Evolutionary conservation across 2,113 vertebrate species (phyloP), one percentile per base, ranked within the genome.

Genomic region (Cepphus grylle): DNA sequence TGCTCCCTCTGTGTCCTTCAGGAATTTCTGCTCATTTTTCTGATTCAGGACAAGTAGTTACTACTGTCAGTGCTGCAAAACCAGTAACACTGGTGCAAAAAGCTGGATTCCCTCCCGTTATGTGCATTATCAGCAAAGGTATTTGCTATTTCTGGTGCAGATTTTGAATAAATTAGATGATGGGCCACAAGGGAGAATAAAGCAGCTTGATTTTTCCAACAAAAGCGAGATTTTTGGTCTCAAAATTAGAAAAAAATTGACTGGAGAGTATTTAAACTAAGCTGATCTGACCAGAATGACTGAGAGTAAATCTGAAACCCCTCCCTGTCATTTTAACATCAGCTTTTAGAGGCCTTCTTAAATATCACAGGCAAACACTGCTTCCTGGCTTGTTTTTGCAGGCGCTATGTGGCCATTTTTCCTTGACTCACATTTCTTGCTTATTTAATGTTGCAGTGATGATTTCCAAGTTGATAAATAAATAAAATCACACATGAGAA

Each of bases 391-490:
- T 62, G 50, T n/a, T 92, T 94, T 63, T 89, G 34, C 45, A 55
- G 53, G 52, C 34, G 4, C 5, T 49, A 0, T 32, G 23, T 82
- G 84, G 72, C 36, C 50, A 38, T 87, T 93, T 92, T 86, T 38
- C 20, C 47, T 89, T 74, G 43, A 27, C 38, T 92, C 5, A 0
- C 53, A 9, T 90, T 94, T 69, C 49, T 92, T 61, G 52, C 52
- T 89, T 74, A 45, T 92, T 90, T 93, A 65, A 83, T 81, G 70
- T 90, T 85, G 67, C 62, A 72, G 30, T 70, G 87, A 66, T 92
- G 89, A 86, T 92, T 96, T 96, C 70, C 67, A 86, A 63, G 65
- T 42, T 83, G 81, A 87, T 94, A 84, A 94, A 95, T 94, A 94
- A 90, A 81, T 95, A 84, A 90, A 95, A 92, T 81, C 70, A n/a